Percentiles rank a stretch among this genome's conserved stretches.
These are phyloP conservation scores for Fregetta grallaria DNA, from an alignment of 2,113 vertebrate genomes.

Conservation along the genomic window DNA sequence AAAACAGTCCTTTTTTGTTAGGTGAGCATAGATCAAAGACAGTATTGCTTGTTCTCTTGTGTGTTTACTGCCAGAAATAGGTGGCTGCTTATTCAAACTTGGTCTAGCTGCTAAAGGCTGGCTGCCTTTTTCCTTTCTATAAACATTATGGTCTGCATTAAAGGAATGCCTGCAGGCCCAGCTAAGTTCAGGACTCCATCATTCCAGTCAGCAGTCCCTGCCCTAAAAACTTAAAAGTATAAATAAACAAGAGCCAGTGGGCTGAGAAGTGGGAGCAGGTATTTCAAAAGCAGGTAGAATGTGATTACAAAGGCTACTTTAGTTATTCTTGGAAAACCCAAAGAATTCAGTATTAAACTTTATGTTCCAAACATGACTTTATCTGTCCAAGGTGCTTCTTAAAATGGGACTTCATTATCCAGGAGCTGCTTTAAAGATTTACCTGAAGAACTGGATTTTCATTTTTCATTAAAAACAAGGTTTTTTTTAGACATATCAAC, in stretches of 20 bases:
- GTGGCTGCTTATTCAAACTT: slow-evolving; percentile 31
- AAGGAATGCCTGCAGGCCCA: background rate
- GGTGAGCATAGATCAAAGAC: slow-evolving; percentile 20
- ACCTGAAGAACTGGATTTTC: background rate
- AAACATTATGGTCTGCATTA: background rate
- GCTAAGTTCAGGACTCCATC: background rate
- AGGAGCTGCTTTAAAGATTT: background rate
- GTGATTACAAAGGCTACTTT: background rate
- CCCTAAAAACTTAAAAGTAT: background rate
- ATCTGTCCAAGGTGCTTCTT: background rate
- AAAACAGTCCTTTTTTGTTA: slow-evolving; percentile 46
- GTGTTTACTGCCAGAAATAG: slow-evolving; percentile 37
- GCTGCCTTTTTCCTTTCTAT: background rate
- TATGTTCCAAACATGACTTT: background rate
- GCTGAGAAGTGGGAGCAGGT: background rate
- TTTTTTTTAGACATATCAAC: background rate
- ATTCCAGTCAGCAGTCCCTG: background rate
- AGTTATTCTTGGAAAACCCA: background rate
- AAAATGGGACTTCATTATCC: background rate
- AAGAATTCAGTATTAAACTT: background rate
- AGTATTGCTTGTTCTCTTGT: background rate
- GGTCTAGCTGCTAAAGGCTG: background rate
- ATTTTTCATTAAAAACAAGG: background rate
- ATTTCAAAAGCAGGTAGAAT: background rate
- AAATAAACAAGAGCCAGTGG: background rate